Base-by-base conservation (phyloP, 2,888 invertebrate genomes). In the Nomada hirtipes region DNA sequence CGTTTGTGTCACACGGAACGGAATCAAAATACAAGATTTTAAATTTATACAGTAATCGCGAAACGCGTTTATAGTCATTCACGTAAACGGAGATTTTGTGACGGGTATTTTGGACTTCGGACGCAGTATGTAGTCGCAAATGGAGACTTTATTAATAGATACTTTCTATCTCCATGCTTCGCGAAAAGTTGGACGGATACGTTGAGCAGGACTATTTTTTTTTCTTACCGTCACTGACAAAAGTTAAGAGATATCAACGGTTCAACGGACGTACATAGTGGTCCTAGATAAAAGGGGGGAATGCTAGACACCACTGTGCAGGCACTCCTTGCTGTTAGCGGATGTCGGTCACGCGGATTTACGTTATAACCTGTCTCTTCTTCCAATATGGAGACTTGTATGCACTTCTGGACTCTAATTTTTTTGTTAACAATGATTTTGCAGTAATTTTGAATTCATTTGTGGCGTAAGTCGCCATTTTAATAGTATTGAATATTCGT, bases 341-440 rank as follows among this genome's bases (percentile, higher is more conserved):
- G 89, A 91, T 91, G 88, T 91, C 90, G 91, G 89, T 91, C 91
- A 90, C 89, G 90, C 88, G 91, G 88, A 92, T 91, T 92, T 91
- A 90, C 91, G 91, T 92, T 90, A 84, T 88, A 90, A 91, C 89
- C 86, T 88, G 89, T 90, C 89, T 85, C 84, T 86, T 79, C 82
- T 85, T 88, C 79, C 85, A 83, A 82, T 67, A 83, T 83, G 84
- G 86, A 73, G 80, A 83, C 84, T 64, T 59, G 72, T 61, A 68
- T 67, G 42, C 20, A 57, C 57, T 65, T 72, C 59, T 68, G 11
- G 13, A 67, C 42, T 67, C 26, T 57, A 63, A 63, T 60, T 75
- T 60, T 61, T 69, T 29, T 23, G 52, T 52, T 36, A 47, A 20
- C 13, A 13, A 26, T 59, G 15, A 60, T 20, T 20, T 52, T 50